Percentiles rank a stretch among this genome's conserved stretches.
phyloP scores from a whole-genome alignment of 2,113 vertebrate species.

The Carettochelys insculpta region DNA sequence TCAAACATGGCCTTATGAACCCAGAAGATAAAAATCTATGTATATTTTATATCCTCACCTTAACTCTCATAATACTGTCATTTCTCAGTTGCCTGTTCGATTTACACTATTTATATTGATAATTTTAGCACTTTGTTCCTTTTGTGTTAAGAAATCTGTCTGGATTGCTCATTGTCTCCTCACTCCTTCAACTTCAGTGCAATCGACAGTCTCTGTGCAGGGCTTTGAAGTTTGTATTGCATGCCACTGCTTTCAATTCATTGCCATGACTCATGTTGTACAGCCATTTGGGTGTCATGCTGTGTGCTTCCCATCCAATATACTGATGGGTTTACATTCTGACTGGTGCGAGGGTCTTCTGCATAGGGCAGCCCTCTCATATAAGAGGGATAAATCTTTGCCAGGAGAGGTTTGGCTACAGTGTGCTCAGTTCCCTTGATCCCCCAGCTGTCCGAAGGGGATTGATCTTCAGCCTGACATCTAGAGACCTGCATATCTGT shows the following conservation, averaged over 20 bases:
- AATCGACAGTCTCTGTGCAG: not conserved
- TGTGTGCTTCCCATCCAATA: not conserved
- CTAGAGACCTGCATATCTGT: too few species aligned
- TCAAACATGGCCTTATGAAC: conserved; percentile 27
- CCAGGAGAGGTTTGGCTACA: not conserved
- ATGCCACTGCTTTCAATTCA: conserved; percentile 15
- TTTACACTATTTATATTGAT: conserved; percentile 29
- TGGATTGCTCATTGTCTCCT: conserved; percentile 19
- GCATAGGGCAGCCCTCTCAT: not conserved
- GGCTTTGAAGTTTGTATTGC: not conserved
- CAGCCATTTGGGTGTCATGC: not conserved
- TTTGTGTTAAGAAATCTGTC: conserved; percentile 2
- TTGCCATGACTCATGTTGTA: not conserved
- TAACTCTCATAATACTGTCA: conserved; percentile 1
- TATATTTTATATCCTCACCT: conserved; percentile 30
- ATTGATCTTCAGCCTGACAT: not conserved
- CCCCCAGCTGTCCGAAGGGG: not conserved
- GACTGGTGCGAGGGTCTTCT: not conserved
- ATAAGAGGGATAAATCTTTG: not conserved
- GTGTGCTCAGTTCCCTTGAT: not conserved
- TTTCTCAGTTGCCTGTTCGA: conserved; percentile 41
- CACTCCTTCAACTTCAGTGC: not conserved
- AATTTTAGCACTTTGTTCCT: conserved; percentile 20
- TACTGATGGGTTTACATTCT: not conserved
- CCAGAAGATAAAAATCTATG: conserved; percentile 45